These are phyloP conservation scores for Enteromius viviparus DNA, from an alignment of 2,797 vertebrate genomes.

Conservation along the genomic window DNA sequence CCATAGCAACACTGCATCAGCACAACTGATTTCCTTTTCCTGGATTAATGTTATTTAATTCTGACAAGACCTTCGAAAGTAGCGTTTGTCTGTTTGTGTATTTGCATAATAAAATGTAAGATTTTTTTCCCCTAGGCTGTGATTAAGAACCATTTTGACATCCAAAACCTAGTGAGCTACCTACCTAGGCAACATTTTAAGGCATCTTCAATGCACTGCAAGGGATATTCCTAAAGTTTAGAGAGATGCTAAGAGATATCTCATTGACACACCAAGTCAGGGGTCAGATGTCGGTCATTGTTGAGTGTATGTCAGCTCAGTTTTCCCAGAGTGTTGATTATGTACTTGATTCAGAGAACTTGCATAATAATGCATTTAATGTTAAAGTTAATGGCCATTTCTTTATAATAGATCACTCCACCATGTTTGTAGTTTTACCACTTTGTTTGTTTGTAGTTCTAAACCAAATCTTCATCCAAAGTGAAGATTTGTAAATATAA, in stretches of 20 bases:
- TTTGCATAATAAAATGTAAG: background rate
- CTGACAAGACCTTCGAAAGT: background rate
- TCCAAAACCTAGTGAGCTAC: conserved; percentile 10
- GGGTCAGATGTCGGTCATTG: background rate
- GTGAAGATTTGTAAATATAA: too few relatives aligned
- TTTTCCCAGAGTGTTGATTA: background rate
- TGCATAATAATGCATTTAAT: too few relatives aligned
- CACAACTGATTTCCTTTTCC: background rate
- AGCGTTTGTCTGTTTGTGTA: background rate
- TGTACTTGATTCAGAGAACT: background rate
- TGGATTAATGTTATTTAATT: background rate
- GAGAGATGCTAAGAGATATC: background rate
- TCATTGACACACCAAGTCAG: background rate
- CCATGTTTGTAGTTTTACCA: too few relatives aligned
- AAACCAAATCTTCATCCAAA: too few relatives aligned
- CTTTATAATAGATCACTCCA: too few relatives aligned
- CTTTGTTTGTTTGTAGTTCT: too few relatives aligned
- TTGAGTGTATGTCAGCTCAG: background rate
- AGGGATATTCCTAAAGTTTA: background rate
- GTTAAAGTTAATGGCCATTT: too few relatives aligned
- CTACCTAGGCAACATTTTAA: background rate
- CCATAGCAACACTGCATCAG: conserved; percentile 42
- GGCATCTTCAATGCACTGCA: background rate
- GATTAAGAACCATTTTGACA: background rate
- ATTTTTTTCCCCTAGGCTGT: background rate